phyloP scores from a whole-genome alignment of 1,140 invertebrate genomes.

The Aplysia californica region DNA sequence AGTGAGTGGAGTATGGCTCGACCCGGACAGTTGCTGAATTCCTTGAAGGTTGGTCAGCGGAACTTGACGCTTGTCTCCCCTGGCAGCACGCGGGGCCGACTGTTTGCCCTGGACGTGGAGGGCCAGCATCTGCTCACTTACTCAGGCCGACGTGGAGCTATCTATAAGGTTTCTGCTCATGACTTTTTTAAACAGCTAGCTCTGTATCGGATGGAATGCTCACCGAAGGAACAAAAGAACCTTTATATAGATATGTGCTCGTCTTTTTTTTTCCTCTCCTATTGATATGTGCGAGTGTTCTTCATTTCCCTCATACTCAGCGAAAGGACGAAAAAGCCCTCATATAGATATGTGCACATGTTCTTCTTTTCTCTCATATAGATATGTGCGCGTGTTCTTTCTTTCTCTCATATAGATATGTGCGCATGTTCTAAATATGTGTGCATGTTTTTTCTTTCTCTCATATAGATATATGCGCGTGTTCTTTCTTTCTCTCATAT shows the following conservation, averaged over 20 bases:
- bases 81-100: slow-evolving; percentile 8
- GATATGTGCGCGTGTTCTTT: too few relatives aligned
- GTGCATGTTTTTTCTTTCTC: too few relatives aligned
- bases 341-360: too few relatives aligned
- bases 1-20: slow-evolving; percentile 13
- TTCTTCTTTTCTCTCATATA: too few relatives aligned
- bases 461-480: too few relatives aligned
- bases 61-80: not conserved
- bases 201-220: not conserved
- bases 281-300: not conserved
- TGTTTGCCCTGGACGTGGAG: slow-evolving; percentile 16
- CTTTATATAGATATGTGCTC: not conserved
- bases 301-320: too few relatives aligned
- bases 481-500: too few relatives aligned
- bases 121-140: slow-evolving; percentile 70
- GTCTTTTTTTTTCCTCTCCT: not conserved
- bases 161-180: slow-evolving; percentile 72
- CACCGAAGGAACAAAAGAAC: not conserved
- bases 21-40: slow-evolving; percentile 18
- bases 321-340: too few relatives aligned
- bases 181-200: not conserved
- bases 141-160: slow-evolving; percentile 71
- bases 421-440: too few relatives aligned
- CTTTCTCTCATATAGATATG: too few relatives aligned
- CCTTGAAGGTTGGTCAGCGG: not conserved